Conservation (phyloP, 2,888 invertebrate genomes). For the Colletes collaris region DNA sequence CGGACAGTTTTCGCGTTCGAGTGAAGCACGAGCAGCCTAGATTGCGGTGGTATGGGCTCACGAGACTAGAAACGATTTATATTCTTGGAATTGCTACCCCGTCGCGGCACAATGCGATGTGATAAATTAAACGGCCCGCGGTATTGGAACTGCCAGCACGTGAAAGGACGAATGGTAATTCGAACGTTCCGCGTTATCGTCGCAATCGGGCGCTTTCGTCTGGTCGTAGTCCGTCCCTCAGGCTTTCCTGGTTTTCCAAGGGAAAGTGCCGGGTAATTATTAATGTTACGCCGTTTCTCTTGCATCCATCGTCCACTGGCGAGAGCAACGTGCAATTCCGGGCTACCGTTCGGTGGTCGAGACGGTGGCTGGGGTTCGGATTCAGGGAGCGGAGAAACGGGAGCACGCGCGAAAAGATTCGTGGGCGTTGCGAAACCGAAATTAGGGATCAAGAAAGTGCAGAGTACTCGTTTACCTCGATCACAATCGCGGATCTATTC, state of each 20-base stretch:
- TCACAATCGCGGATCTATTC: neutral
- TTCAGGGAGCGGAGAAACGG: neutral
- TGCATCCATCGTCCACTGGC: conserved; percentile 15
- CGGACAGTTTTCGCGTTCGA: neutral
- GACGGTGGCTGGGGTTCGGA: conserved; percentile 25
- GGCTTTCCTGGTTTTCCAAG: conserved; percentile 57
- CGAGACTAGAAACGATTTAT: conserved; percentile 54
- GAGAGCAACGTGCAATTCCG: conserved; percentile 34
- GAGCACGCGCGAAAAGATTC: conserved; percentile 30
- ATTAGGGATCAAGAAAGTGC: conserved; percentile 18
- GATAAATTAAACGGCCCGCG: conserved; percentile 51
- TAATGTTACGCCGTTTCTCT: conserved; percentile 46
- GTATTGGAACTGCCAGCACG: conserved; percentile 25
- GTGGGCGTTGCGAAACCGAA: conserved; percentile 13
- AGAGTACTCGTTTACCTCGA: too few species aligned
- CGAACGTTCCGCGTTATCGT: conserved; percentile 51
- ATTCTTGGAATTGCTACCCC: conserved; percentile 54
- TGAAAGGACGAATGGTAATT: conserved; percentile 58
- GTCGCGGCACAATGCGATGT: conserved; percentile 38
- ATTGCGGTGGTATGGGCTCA: conserved; percentile 30
- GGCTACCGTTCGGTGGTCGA: conserved; percentile 33
- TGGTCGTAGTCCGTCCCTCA: conserved; percentile 26
- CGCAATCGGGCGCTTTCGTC: conserved; percentile 38
- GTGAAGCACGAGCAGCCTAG: conserved; percentile 7
- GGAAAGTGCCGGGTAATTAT: conserved; percentile 54